phyloP scores from a whole-genome alignment of 2,888 invertebrate species.

The Tribolium freemani region DNA sequence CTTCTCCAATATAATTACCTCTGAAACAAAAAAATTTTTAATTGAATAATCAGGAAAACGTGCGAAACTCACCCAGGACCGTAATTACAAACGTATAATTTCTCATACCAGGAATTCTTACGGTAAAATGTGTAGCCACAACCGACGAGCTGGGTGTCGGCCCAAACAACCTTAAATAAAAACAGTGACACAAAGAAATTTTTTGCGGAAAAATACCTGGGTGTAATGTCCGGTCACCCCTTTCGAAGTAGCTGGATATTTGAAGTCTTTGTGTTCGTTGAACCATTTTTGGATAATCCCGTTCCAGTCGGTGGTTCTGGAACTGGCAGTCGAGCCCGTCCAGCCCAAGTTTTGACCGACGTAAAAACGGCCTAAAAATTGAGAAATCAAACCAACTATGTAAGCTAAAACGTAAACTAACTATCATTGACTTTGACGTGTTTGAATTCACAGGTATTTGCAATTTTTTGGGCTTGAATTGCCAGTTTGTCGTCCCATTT shows the following conservation, averaged over 20 bases:
- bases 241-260: conserved; percentile 34
- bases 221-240: conserved; percentile 53
- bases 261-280: conserved; percentile 51
- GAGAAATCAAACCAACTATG: conserved; percentile 44
- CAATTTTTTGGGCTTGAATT: conserved; percentile 64
- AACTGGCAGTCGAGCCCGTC: conserved; percentile 36
- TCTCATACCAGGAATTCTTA: conserved; percentile 36
- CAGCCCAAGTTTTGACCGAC: conserved; percentile 55
- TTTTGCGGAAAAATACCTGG: conserved; percentile 43
- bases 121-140: conserved; percentile 48
- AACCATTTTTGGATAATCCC: conserved; percentile 50
- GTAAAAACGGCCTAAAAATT: conserved; percentile 24
- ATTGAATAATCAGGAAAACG: not conserved
- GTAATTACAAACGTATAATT: conserved; percentile 51
- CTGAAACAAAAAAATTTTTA: conserved; percentile 37
- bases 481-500: conserved; percentile 54
- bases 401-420: conserved; percentile 34
- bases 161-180: conserved; percentile 51
- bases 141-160: conserved; percentile 46
- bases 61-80: conserved; percentile 47
- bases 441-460: conserved; percentile 49
- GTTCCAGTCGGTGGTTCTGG: conserved; percentile 46
- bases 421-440: conserved; percentile 45
- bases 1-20: conserved; percentile 38
- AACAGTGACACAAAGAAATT: not conserved